A percentile compares a stretch with the other conserved stretches of the same genome.
Conservation (phyloP, 2,888 invertebrate genomes). For the Mythimna loreyi region DNA sequence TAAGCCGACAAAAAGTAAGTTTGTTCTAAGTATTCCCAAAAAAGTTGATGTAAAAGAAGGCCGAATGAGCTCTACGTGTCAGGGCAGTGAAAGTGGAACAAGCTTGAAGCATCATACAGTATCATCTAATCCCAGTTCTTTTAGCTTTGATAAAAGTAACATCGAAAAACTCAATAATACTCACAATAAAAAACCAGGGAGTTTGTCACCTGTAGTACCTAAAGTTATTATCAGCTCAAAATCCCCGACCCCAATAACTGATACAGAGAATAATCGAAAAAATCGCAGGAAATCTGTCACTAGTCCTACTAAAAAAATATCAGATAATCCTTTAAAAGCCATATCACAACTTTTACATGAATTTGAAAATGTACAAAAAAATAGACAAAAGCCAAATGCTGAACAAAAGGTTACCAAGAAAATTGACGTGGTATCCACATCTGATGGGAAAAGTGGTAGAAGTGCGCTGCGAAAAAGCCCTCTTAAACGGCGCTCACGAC, state of each 20-base stretch:
- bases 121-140: slow-evolving; percentile 76
- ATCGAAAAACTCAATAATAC: slow-evolving; percentile 27
- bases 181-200: slow-evolving; percentile 59
- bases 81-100: slow-evolving; percentile 80
- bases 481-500: slow-evolving; percentile 68
- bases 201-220: slow-evolving; percentile 68
- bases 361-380: slow-evolving; percentile 82
- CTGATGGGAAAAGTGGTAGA: slow-evolving; percentile 67
- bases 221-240: slow-evolving; percentile 83
- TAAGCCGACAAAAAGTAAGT: slow-evolving; percentile 59
- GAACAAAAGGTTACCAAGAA: slow-evolving; percentile 72
- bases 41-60: slow-evolving; percentile 50
- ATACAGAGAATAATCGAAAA: slow-evolving; percentile 70
- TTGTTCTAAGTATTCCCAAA: slow-evolving; percentile 30
- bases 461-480: slow-evolving; percentile 62
- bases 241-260: slow-evolving; percentile 64
- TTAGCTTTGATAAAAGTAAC: slow-evolving; percentile 73
- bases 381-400: slow-evolving; percentile 67
- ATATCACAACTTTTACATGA: slow-evolving; percentile 84
- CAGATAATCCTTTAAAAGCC: slow-evolving; percentile 82
- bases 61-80: slow-evolving; percentile 65
- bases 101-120: slow-evolving; percentile 78
- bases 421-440: slow-evolving; percentile 58
- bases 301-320: slow-evolving; percentile 62
- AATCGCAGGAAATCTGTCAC: slow-evolving; percentile 65